phyloP scores from a whole-genome alignment of 2,888 invertebrate genomes.

The Sinohyriopsis cumingii region DNA sequence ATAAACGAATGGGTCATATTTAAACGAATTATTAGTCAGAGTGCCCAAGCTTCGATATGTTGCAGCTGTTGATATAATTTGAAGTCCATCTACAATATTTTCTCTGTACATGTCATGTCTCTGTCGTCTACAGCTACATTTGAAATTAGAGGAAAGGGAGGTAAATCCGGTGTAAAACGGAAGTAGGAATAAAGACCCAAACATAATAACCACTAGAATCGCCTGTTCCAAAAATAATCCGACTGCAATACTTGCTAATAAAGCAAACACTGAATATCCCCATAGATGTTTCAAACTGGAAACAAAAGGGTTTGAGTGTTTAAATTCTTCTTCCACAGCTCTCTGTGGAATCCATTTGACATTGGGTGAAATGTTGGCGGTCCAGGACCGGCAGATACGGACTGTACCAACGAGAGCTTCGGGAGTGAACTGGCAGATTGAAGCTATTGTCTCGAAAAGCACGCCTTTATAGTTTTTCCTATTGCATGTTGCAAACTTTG shows the following conservation, averaged over 20 bases:
- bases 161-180: slow-evolving; percentile 63
- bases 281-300: slow-evolving; percentile 61
- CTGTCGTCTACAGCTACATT: slow-evolving; percentile 14
- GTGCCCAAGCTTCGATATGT: slow-evolving; percentile 17
- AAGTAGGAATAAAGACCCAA: slow-evolving; percentile 49
- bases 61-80: slow-evolving; percentile 7
- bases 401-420: slow-evolving; percentile 63
- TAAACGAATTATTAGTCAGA: slow-evolving; percentile 5
- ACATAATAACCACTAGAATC: slow-evolving; percentile 49
- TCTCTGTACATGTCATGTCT: slow-evolving; percentile 7
- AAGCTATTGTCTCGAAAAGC: slow-evolving; percentile 56
- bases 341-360: slow-evolving; percentile 64
- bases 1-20: slow-evolving; percentile 1
- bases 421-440: slow-evolving; percentile 63
- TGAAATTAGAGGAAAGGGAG: slow-evolving; percentile 43
- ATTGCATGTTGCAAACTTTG: slow-evolving; percentile 61
- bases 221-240: slow-evolving; percentile 45
- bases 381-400: slow-evolving; percentile 53
- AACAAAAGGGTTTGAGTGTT: slow-evolving; percentile 57
- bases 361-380: slow-evolving; percentile 55
- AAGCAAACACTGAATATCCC: slow-evolving; percentile 57
- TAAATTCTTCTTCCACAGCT: slow-evolving; percentile 61
- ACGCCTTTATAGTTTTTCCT: slow-evolving; percentile 55
- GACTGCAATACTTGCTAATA: slow-evolving; percentile 44
- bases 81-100: slow-evolving; percentile 8